Base-by-base conservation (phyloP, 2,113 vertebrate genomes). In the Gasterosteus nipponicus region DNA sequence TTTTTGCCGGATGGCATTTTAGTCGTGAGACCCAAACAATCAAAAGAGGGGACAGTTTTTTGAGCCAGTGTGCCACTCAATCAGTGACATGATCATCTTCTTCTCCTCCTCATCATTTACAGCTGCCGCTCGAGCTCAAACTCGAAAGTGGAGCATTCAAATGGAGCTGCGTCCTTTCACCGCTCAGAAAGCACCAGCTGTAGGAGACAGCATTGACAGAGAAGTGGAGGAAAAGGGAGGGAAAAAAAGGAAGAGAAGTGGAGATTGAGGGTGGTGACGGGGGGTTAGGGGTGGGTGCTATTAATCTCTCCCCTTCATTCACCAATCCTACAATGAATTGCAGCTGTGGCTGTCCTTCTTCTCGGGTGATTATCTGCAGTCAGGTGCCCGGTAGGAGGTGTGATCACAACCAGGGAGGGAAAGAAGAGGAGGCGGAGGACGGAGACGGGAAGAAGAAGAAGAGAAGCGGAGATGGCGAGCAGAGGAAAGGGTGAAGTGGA, bases 281-380 rank as follows among this genome's bases (percentile, higher is more conserved):
- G 35, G 35, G 35, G 6, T 5, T 4, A 75, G 15, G 67, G 1
- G 41, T 44, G 69, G 58, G 39, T 19, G 78, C 85, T 87, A 87
- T 91, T 90, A 89, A 91, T 89, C 83, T 81, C 71, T 69, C 69
- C 73, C 77, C 60, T 86, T 87, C 89, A 86, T 92, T 89, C 88
- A 86, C 31, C 38, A 44, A 2, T 60, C 86, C 69, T 81, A 89
- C 90, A 93, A 92, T 93, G 90, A 93, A 92, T 90, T 92, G 92
- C 93, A 95, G 93, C 94, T 95, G 93, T 89, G 89, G 85, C 87
- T 86, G 87, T 57, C 58, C 38, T 80, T 77, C 69, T 91, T 83
- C 71, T 74, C 39, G 26, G 70, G 86, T 89, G 86, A 94, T 93
- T 93, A 93, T 93, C 91, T 91, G 72, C 82, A 89, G 87, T 92